phyloP scores from a whole-genome alignment of 2,888 invertebrate genomes.

The Drosophila rellima region DNA sequence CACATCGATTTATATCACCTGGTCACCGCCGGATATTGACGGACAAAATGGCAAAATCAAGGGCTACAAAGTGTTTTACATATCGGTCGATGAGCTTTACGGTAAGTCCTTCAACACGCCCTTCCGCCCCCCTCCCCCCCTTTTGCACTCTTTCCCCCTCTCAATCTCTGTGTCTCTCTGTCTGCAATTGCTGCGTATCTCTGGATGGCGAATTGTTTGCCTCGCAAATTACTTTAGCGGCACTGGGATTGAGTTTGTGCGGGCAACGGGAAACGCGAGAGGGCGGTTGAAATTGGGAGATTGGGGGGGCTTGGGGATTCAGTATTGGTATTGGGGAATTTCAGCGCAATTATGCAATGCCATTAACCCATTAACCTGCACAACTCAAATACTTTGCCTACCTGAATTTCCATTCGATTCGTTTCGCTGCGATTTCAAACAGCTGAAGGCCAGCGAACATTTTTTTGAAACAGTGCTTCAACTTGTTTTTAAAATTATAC shows the following conservation, averaged over 20 bases:
- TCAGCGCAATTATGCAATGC: slow-evolving; percentile 73
- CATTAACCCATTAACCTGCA: slow-evolving; percentile 77
- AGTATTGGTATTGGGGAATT: slow-evolving; percentile 36
- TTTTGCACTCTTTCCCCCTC: neutral
- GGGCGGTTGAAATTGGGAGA: no score
- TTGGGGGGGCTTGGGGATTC: neutral
- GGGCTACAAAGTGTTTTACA: slow-evolving; percentile 94
- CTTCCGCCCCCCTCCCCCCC: neutral
- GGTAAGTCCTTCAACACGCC: slow-evolving; percentile 86
- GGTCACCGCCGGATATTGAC: slow-evolving; percentile 93
- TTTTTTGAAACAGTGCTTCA: neutral
- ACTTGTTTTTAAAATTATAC: neutral
- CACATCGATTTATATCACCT: slow-evolving; percentile 93
- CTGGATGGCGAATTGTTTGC: slow-evolving; percentile 59
- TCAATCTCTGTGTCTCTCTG: slow-evolving; percentile 15
- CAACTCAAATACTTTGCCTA: slow-evolving; percentile 20
- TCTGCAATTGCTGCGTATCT: slow-evolving; percentile 30
- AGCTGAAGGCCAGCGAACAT: neutral
- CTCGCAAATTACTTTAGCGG: slow-evolving; percentile 69
- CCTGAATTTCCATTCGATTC: slow-evolving; percentile 3
- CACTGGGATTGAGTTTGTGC: slow-evolving; percentile 30
- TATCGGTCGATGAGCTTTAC: slow-evolving; percentile 92
- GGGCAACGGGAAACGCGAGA: slow-evolving; percentile 10
- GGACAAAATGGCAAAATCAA: slow-evolving; percentile 94
- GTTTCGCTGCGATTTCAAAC: neutral